Conservation (phyloP, 2,797 vertebrate species). For the Argentina silus region DNA sequence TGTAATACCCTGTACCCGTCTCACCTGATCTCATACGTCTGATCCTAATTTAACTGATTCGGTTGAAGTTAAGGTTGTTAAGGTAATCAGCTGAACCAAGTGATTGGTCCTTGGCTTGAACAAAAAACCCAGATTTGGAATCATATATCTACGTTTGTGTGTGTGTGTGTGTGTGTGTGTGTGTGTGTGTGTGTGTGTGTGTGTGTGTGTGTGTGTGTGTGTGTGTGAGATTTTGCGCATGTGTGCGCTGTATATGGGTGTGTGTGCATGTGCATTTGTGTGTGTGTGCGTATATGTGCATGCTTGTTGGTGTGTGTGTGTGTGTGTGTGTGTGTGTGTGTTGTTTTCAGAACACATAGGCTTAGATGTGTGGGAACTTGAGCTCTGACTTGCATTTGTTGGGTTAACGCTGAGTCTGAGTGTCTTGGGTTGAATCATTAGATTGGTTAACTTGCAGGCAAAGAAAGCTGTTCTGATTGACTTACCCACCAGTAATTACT, state of each 20-base stretch:
- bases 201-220: neutral
- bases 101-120: neutral
- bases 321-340: neutral
- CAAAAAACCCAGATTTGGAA: neutral
- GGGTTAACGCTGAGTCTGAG: neutral
- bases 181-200: conserved; percentile 20
- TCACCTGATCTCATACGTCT: neutral
- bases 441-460: neutral
- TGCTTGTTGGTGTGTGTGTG: too few relatives aligned
- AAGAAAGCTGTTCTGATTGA: neutral
- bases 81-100: neutral
- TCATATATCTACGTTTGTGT: neutral
- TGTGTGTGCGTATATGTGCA: neutral
- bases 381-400: neutral
- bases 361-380: neutral
- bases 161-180: neutral
- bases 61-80: neutral
- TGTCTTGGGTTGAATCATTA: neutral
- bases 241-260: too few relatives aligned
- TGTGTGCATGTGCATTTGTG: neutral
- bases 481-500: neutral
- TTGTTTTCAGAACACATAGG: neutral
- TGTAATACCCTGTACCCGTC: neutral
- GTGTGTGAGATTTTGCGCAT: neutral
- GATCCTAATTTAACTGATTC: neutral